Evolutionary conservation across 1,140 invertebrate genomes (phyloP).

Genomic region (Neelides sp.): DNA sequence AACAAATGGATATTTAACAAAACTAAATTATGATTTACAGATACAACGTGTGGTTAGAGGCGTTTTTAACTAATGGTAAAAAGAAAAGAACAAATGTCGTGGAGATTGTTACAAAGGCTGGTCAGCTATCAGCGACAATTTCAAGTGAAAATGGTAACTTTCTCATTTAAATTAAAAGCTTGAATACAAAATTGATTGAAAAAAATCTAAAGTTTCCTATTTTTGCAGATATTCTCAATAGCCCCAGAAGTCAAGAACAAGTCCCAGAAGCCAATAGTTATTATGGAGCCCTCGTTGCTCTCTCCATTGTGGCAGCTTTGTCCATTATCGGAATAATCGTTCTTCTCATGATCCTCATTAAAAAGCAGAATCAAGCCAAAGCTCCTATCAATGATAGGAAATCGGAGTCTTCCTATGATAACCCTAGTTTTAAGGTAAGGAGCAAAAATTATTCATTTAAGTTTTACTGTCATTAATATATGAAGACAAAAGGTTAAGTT

Average conservation of each 20-base stretch:
- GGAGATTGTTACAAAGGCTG: constrained; percentile 69
- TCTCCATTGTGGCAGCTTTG: constrained; percentile 70
- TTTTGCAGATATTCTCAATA: not conserved
- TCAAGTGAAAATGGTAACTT: constrained; percentile 33
- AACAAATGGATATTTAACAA: not conserved
- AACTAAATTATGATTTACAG: constrained; percentile 35
- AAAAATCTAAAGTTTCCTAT: constrained; percentile 1
- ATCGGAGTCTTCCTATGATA: constrained; percentile 66
- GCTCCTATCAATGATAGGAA: constrained; percentile 45
- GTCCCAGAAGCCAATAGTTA: constrained; percentile 50
- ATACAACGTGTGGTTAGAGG: constrained; percentile 72
- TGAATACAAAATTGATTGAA: not conserved
- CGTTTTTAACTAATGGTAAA: constrained; percentile 75
- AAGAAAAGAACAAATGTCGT: constrained; percentile 72
- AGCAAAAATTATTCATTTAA: not conserved
- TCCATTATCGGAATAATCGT: constrained; percentile 66
- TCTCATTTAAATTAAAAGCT: not conserved
- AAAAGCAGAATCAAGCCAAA: constrained; percentile 50
- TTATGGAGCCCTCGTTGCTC: constrained; percentile 70
- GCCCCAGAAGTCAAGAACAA: constrained; percentile 9
- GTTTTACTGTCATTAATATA: not conserved
- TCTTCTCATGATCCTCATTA: constrained; percentile 61
- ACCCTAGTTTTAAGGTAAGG: constrained; percentile 78
- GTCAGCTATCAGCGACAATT: constrained; percentile 45
- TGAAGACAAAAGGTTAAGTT: not conserved